phyloP scores from a whole-genome alignment of 2,113 vertebrate genomes.

The Phrynosoma blainvillii region DNA sequence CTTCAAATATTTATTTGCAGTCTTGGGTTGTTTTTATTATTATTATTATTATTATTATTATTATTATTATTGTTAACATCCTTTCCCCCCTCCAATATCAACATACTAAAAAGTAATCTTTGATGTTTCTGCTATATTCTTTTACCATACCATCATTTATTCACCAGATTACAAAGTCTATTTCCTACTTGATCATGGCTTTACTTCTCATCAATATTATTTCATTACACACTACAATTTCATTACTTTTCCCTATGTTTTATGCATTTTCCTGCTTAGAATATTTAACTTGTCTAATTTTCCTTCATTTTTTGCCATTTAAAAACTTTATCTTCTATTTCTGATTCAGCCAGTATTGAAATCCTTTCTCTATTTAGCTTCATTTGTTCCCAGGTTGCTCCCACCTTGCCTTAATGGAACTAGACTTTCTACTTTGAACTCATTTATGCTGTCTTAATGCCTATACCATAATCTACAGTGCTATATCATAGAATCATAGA shows the following conservation, averaged over 20 bases:
- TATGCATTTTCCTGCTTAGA: background rate
- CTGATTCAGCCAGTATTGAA: background rate
- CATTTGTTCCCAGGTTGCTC: background rate
- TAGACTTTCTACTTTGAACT: background rate
- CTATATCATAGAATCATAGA: no score
- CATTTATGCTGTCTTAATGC: background rate
- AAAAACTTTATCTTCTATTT: background rate
- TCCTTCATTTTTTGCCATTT: background rate
- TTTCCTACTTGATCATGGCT: background rate
- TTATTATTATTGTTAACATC: slow-evolving; percentile 11
- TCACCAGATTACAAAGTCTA: background rate
- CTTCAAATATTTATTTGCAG: background rate
- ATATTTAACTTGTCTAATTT: background rate
- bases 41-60: background rate
- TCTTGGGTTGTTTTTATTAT: background rate
- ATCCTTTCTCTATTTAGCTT: background rate
- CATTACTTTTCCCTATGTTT: slow-evolving; percentile 11
- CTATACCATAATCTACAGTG: background rate
- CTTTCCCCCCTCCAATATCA: background rate
- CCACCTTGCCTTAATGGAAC: background rate
- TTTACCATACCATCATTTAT: background rate
- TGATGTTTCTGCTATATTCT: background rate
- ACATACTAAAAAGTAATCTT: background rate
- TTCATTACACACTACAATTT: slow-evolving; percentile 3
- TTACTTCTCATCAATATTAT: slow-evolving; percentile 23